phyloP scores from a whole-genome alignment of 2,888 invertebrate species.

The Nomada ferruginata region DNA sequence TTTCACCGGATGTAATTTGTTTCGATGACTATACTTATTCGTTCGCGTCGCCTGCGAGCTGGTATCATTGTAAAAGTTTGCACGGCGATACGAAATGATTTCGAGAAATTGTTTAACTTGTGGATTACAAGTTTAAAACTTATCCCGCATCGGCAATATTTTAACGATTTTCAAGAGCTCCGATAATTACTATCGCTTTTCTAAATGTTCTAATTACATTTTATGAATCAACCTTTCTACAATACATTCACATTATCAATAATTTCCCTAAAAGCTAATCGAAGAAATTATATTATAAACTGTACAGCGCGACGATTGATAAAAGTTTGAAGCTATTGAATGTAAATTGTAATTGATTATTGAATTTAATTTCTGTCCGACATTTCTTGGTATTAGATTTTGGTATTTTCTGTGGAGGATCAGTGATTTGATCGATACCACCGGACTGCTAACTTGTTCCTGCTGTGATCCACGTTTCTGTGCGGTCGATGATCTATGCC shows the following conservation, averaged over 20 bases:
- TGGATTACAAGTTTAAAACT: neutral
- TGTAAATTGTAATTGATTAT: neutral
- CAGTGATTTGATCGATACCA: slow-evolving; percentile 33
- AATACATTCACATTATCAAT: no score
- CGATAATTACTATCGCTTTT: neutral
- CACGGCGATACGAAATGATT: slow-evolving; percentile 10
- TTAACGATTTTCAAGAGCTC: neutral
- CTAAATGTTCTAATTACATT: neutral
- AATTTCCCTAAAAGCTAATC: neutral
- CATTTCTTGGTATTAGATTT: neutral
- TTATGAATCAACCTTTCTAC: neutral
- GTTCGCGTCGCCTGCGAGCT: neutral
- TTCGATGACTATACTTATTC: slow-evolving; percentile 24
- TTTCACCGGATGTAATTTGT: slow-evolving; percentile 28
- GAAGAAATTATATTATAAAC: neutral
- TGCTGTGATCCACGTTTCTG: slow-evolving; percentile 39
- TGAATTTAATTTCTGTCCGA: neutral
- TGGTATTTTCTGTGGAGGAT: neutral
- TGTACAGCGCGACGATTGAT: neutral
- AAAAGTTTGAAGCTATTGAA: neutral
- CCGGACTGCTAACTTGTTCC: slow-evolving; percentile 37
- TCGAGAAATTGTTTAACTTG: slow-evolving; percentile 28
- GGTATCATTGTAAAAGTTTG: slow-evolving; percentile 38
- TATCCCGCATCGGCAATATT: neutral
- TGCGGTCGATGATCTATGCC: slow-evolving; percentile 40